Percentiles rank a stretch among this genome's conserved stretches.
These are phyloP conservation scores for Lutjanus argentimaculatus DNA, from an alignment of 2,797 vertebrate genomes.

Conservation along the genomic window DNA sequence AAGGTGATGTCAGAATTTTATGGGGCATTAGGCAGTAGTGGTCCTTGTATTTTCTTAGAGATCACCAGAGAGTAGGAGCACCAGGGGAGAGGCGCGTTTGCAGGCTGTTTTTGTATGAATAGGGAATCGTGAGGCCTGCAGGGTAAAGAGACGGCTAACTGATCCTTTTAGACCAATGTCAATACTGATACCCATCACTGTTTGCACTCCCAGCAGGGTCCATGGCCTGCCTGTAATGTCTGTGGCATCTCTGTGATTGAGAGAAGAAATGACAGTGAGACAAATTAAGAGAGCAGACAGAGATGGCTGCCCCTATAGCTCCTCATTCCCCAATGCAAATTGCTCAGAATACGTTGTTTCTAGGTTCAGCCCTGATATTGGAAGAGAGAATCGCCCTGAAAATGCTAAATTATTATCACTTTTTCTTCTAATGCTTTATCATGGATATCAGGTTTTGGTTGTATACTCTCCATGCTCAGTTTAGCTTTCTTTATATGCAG, in stretches of 20 bases:
- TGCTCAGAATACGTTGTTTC: slow-evolving; percentile 39
- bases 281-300: slow-evolving; percentile 65
- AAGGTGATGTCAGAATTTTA: slow-evolving; percentile 87
- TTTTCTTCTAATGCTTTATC: slow-evolving; percentile 21
- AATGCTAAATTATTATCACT: slow-evolving; percentile 11
- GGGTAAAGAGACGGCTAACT: slow-evolving; percentile 74
- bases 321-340: slow-evolving; percentile 67
- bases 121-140: slow-evolving; percentile 53
- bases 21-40: slow-evolving; percentile 83
- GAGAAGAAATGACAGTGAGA: slow-evolving; percentile 78
- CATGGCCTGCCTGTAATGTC: slow-evolving; percentile 69
- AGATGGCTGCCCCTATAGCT: slow-evolving; percentile 52
- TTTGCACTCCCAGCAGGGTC: slow-evolving; percentile 75
- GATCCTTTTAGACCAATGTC: slow-evolving; percentile 82
- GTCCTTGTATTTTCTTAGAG: slow-evolving; percentile 77
- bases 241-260: slow-evolving; percentile 75
- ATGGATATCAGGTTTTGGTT: slow-evolving; percentile 5
- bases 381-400: background rate
- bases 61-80: slow-evolving; percentile 66
- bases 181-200: slow-evolving; percentile 82
- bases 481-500: background rate
- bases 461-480: background rate
- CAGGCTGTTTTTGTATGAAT: slow-evolving; percentile 70
- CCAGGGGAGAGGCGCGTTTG: slow-evolving; percentile 50
- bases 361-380: slow-evolving; percentile 27